Conservation (phyloP, 2,797 vertebrate genomes). For the Sebastes glaucus region DNA sequence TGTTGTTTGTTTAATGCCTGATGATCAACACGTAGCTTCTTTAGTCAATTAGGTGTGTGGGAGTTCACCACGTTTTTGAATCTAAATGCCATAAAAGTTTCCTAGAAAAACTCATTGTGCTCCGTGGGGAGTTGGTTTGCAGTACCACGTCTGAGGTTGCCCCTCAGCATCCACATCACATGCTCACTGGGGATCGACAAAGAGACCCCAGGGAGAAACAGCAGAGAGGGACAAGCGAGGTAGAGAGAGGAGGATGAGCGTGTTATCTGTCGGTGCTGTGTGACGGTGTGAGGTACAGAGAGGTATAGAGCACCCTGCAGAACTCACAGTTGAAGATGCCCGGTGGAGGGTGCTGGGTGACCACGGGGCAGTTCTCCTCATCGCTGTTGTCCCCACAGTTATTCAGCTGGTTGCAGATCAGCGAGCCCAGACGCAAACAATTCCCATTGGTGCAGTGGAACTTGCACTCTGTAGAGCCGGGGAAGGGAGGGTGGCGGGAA, state of each 20-base stretch:
- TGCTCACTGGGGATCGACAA: background rate
- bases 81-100: background rate
- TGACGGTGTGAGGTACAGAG: background rate
- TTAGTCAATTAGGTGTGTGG: background rate
- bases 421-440: conserved; percentile 93
- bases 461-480: conserved; percentile 90
- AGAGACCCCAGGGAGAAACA: background rate
- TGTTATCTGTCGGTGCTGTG: background rate
- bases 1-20: background rate
- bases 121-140: background rate
- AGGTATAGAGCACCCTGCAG: conserved; percentile 2
- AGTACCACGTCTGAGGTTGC: background rate
- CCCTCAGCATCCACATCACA: background rate
- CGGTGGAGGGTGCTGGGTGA: conserved; percentile 94
- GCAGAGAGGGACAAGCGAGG: background rate
- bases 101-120: background rate
- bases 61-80: background rate
- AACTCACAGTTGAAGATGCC: conserved; percentile 96
- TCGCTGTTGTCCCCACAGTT: conserved; percentile 98
- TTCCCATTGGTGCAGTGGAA: conserved; percentile 97
- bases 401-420: conserved; percentile 97
- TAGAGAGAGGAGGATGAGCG: background rate
- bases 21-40: background rate
- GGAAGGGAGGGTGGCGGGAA: background rate
- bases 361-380: conserved; percentile 95